These are phyloP conservation scores for Phyllostomus discolor DNA, from an alignment of 2,113 vertebrate species.

Conservation along the genomic window DNA sequence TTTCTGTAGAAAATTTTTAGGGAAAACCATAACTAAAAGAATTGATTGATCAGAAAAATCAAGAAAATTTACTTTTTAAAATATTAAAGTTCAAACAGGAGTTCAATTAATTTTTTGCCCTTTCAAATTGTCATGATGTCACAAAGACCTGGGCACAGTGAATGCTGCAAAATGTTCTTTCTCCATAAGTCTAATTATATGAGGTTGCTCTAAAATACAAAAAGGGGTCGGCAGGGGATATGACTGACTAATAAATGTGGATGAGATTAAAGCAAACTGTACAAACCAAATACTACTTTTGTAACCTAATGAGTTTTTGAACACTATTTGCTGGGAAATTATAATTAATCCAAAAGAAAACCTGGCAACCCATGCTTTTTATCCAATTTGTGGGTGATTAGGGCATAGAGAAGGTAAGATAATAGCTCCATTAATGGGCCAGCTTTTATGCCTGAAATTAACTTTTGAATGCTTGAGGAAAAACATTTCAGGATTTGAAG, in stretches of 20 bases:
- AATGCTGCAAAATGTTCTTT: background rate
- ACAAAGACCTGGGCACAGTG: background rate
- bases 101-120: background rate
- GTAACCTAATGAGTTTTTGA: constrained; percentile 37
- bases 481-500: constrained; percentile 53
- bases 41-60: constrained; percentile 2
- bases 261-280: background rate
- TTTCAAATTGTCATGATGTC: background rate
- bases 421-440: constrained; percentile 55
- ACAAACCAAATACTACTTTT: constrained; percentile 56
- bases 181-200: background rate
- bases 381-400: constrained; percentile 66
- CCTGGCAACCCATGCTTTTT: constrained; percentile 53
- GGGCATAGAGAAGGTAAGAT: constrained; percentile 62
- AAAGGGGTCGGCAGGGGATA: background rate
- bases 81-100: constrained; percentile 3
- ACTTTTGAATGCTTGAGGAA: constrained; percentile 36
- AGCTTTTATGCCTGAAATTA: constrained; percentile 60
- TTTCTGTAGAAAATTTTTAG: background rate
- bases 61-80: constrained; percentile 1
- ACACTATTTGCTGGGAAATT: constrained; percentile 55
- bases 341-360: constrained; percentile 65
- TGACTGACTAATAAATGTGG: background rate
- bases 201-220: background rate
- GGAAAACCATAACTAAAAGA: background rate